Percentiles rank a stretch among this genome's conserved stretches.
Conservation (phyloP, 2,113 vertebrate genomes). For the Meriones unguiculatus region DNA sequence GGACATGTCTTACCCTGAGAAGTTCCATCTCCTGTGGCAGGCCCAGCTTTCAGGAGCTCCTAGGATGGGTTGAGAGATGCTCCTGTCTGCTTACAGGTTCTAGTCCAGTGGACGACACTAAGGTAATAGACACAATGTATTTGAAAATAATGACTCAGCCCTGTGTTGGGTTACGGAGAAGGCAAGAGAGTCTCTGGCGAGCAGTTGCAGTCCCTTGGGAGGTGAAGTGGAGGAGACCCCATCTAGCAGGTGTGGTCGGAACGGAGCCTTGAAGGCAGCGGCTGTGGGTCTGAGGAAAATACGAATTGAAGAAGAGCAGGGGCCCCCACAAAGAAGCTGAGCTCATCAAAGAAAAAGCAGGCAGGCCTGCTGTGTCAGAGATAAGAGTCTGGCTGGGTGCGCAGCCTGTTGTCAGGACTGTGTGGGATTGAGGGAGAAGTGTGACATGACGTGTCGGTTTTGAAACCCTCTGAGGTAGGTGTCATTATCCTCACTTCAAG, state of each 20-base stretch:
- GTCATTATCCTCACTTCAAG: background rate
- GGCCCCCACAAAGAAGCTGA: background rate
- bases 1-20: background rate
- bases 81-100: background rate
- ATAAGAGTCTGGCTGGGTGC: background rate
- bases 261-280: background rate
- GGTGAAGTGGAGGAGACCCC: background rate
- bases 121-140: background rate
- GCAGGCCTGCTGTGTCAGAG: background rate
- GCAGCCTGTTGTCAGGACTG: background rate
- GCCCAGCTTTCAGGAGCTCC: background rate
- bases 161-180: background rate
- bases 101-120: background rate
- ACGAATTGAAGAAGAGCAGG: fast-evolving
- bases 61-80: background rate
- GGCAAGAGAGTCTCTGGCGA: too few relatives aligned
- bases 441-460: background rate
- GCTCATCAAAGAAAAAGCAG: background rate
- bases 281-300: background rate
- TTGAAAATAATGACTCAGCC: background rate
- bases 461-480: background rate
- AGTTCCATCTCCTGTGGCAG: background rate
- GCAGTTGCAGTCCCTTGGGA: background rate
- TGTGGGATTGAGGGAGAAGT: background rate
- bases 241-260: background rate